Conservation (phyloP, 2,888 invertebrate genomes). For the Leptothorax acervorum region DNA sequence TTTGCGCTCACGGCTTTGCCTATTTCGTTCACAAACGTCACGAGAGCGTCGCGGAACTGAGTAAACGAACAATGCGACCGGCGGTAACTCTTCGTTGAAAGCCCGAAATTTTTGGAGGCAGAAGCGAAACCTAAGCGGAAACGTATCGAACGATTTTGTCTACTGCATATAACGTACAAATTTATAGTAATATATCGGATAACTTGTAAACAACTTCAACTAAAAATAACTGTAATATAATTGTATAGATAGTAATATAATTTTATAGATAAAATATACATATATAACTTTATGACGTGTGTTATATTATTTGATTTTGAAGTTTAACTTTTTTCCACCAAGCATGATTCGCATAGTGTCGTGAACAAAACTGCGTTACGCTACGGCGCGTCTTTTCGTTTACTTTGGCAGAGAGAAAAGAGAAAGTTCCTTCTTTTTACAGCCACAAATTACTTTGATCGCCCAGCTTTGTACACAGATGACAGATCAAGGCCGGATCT, state of each 20-base stretch:
- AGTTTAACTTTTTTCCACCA: background rate
- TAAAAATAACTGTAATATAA: no score
- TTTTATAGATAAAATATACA: background rate
- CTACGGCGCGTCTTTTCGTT: background rate
- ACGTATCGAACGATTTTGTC: background rate
- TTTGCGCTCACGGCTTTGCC: constrained; percentile 54
- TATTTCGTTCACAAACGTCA: constrained; percentile 56
- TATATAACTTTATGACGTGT: background rate
- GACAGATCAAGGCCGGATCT: constrained; percentile 14
- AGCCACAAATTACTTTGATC: constrained; percentile 6
- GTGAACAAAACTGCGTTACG: background rate
- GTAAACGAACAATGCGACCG: constrained; percentile 18
- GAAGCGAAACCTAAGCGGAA: background rate
- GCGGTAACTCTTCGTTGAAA: background rate
- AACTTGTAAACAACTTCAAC: no score
- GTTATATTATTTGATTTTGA: background rate
- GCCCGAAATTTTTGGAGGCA: background rate
- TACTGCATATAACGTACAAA: background rate
- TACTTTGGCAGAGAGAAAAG: background rate
- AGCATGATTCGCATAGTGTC: background rate
- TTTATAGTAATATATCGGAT: no score
- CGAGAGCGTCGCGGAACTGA: constrained; percentile 35
- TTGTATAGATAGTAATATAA: background rate
- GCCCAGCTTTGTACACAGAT: background rate
- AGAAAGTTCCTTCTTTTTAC: background rate